A percentile compares a stretch with the other conserved stretches of the same genome.
Evolutionary conservation across 2,797 vertebrate genomes (phyloP).

Genomic region (Eurystomus glaucurus): DNA sequence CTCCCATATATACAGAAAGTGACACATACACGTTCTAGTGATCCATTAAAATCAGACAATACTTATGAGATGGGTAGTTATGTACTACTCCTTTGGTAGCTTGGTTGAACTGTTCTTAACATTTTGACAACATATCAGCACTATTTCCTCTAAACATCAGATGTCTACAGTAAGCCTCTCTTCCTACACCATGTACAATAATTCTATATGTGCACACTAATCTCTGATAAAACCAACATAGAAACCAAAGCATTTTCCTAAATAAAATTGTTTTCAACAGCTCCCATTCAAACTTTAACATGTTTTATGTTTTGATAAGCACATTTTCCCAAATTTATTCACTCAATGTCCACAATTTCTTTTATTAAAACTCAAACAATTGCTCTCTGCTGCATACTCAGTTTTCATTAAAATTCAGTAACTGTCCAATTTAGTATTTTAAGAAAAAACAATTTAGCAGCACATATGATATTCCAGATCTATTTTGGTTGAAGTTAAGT

Average conservation of each 20-base stretch:
- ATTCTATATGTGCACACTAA: background rate
- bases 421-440: background rate
- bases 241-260: background rate
- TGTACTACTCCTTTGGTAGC: background rate
- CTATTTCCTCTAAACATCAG: background rate
- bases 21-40: background rate
- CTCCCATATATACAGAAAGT: background rate
- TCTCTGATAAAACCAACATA: background rate
- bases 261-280: background rate
- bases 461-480: background rate
- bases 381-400: background rate
- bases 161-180: background rate
- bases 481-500: background rate
- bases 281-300: background rate
- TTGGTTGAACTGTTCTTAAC: background rate
- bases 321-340: background rate
- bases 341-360: background rate
- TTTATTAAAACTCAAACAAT: background rate
- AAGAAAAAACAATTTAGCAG: background rate
- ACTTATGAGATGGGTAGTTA: background rate
- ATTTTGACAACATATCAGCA: background rate
- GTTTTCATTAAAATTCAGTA: background rate
- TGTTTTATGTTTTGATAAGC: background rate
- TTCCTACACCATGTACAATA: background rate
- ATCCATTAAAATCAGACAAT: background rate